phyloP scores from a whole-genome alignment of 92 coral and sea anemone species.

The Chrysogorgia sp. region DNA sequence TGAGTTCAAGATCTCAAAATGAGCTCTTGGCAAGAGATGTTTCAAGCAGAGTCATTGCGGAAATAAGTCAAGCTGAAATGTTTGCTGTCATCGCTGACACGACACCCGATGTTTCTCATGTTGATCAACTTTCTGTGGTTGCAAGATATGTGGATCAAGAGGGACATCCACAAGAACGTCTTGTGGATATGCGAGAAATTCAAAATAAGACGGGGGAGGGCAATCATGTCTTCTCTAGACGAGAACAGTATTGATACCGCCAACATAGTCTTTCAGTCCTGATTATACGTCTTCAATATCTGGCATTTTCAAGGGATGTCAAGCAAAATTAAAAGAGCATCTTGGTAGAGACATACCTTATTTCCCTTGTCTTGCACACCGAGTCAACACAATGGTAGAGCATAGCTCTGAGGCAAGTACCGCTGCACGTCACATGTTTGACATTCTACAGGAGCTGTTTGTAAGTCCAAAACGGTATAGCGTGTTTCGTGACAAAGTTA shows the following conservation, averaged over 20 bases:
- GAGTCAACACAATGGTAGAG: constrained; percentile 7
- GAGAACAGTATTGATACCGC: constrained; percentile 3
- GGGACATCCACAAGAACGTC: too few relatives aligned
- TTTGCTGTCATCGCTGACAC: too few relatives aligned
- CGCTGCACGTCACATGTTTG: constrained; percentile 15
- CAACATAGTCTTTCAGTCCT: constrained; percentile 12
- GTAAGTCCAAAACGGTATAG: constrained; percentile 25
- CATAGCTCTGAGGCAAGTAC: constrained; percentile 4
- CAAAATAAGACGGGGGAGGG: too few relatives aligned
- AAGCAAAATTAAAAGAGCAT: background rate
- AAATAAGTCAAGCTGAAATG: too few relatives aligned
- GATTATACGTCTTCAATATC: background rate
- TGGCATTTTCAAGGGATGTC: background rate
- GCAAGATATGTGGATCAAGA: too few relatives aligned
- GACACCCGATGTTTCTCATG: too few relatives aligned
- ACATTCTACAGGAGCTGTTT: background rate
- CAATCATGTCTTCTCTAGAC: constrained; percentile 1
- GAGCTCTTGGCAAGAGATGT: background rate
- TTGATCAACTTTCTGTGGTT: too few relatives aligned
- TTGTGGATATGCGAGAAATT: too few relatives aligned
- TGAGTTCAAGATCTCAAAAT: background rate
- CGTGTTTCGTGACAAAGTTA: background rate
- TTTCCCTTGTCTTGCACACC: constrained; percentile 24
- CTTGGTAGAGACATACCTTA: constrained; percentile 18
- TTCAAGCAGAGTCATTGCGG: too few relatives aligned